Evolutionary conservation across 2,113 vertebrate species (phyloP), one percentile per base, ranked within the genome.

Genomic region (Coreoperca whiteheadi): DNA sequence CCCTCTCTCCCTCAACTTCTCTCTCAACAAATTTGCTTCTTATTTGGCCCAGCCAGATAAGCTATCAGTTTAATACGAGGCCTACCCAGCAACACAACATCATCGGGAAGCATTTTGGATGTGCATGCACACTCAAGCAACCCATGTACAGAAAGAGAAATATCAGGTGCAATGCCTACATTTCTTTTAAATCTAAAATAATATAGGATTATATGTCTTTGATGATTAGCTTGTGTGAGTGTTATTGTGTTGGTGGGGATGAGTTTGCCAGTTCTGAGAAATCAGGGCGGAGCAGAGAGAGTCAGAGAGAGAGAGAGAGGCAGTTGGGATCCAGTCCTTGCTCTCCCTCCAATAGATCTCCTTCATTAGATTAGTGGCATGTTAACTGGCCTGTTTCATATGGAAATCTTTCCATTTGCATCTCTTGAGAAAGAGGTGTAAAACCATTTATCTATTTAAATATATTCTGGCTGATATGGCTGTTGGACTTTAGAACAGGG

Each of bases 341-440:
- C 74, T 79, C 80, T 82, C 72, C 51, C 79, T 81, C 80, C 48
- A 69, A 64, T 82, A 82, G 86, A 92, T 93, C 90, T 81, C 71
- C 85, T 87, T 85, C 65, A 77, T 90, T 88, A 92, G 88, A 91
- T 94, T 87, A 90, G 83, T 72, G 28, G 18, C 32, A 75, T 85
- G 90, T 83, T 92, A 90, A 91, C 87, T 86, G 84, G 83, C 37
- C 87, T 88, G 91, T 87, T 83, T 92, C 87, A 85, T 91, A 94
- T 94, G 94, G 85, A 95, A 95, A 94, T 93, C 70, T 80, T 87
- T n/a, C 77, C 82, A 94, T 95, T 95, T 95, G 92, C 94, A 94
- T 95, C 87, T 93, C 78, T 93, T 89, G 84, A 92, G 87, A 94
- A 92, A 92, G 78, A 82, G 78, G 83, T 74, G 30, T 88, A 48